phyloP scores from a whole-genome alignment of 2,888 invertebrate species.

The Synergus itoensis region DNA sequence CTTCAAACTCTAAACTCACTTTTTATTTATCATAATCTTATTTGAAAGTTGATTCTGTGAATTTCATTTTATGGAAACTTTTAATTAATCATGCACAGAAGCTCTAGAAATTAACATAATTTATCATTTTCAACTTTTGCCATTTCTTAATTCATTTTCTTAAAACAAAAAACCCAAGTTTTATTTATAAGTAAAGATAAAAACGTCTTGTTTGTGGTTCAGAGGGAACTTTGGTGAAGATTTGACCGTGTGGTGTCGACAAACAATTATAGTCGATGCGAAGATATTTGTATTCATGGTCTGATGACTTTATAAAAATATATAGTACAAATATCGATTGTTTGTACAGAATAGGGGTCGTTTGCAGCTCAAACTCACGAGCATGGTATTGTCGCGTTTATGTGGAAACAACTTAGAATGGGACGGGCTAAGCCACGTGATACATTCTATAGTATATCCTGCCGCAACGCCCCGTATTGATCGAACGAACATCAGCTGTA shows the following conservation, averaged over 20 bases:
- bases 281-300: slow-evolving; percentile 28
- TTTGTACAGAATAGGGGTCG: slow-evolving; percentile 41
- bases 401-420: slow-evolving; percentile 46
- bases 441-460: slow-evolving; percentile 52
- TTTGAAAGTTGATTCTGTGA: neutral
- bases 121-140: too few relatives aligned
- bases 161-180: too few relatives aligned
- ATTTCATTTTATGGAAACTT: too few relatives aligned
- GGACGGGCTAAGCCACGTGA: slow-evolving; percentile 47
- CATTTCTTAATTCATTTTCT: too few relatives aligned
- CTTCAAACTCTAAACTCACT: neutral
- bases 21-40: slow-evolving; percentile 34
- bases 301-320: slow-evolving; percentile 13
- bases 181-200: too few relatives aligned
- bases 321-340: slow-evolving; percentile 33
- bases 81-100: too few relatives aligned
- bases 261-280: slow-evolving; percentile 1
- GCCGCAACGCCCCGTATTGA: slow-evolving; percentile 58
- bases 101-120: too few relatives aligned
- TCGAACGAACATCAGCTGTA: slow-evolving; percentile 56
- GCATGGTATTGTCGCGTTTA: slow-evolving; percentile 44
- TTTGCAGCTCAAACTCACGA: slow-evolving; percentile 47
- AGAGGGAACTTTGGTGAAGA: too few relatives aligned
- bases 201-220: too few relatives aligned
- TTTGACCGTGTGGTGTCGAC: neutral